Percentiles rank a stretch among this genome's conserved stretches.
Evolutionary conservation across 2,888 invertebrate genomes (phyloP).

Genomic region (Chloromyia formosa): DNA sequence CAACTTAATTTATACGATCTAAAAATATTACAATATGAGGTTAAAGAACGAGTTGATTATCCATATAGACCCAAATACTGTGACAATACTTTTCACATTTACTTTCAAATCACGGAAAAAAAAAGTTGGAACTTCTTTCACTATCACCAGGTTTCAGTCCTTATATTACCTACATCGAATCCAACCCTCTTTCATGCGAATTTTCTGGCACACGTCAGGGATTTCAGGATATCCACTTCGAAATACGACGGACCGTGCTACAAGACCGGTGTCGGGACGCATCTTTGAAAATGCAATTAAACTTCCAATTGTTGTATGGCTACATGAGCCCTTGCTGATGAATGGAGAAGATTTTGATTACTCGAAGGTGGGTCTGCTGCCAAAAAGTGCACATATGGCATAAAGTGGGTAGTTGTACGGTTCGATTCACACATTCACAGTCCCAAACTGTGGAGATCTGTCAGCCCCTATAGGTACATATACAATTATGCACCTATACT

Average conservation of each 20-base stretch:
- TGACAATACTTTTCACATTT: no score
- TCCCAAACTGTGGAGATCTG: background rate
- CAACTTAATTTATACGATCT: no score
- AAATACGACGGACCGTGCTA: background rate
- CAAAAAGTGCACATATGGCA: slow-evolving; percentile 45
- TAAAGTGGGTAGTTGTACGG: slow-evolving; percentile 41
- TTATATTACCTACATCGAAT: slow-evolving; percentile 7
- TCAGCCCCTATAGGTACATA: background rate
- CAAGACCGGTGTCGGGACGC: slow-evolving; percentile 13
- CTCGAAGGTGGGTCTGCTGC: slow-evolving; percentile 30
- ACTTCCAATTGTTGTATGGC: slow-evolving; percentile 38
- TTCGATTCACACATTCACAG: slow-evolving; percentile 27
- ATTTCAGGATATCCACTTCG: slow-evolving; percentile 33
- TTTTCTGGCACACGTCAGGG: slow-evolving; percentile 44
- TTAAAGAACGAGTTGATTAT: no score
- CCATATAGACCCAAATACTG: no score
- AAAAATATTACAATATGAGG: no score
- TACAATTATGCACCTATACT: background rate
- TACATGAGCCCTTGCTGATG: slow-evolving; percentile 25
- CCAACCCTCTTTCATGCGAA: background rate
- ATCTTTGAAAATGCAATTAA: slow-evolving; percentile 40
- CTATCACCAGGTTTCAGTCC: background rate
- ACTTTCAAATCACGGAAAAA: no score
- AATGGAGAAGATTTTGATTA: slow-evolving; percentile 40
- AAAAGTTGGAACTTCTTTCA: background rate